Evolutionary conservation across 2,888 invertebrate species (phyloP), one percentile per base, ranked within the genome.

Genomic region (Tethea ocularis): DNA sequence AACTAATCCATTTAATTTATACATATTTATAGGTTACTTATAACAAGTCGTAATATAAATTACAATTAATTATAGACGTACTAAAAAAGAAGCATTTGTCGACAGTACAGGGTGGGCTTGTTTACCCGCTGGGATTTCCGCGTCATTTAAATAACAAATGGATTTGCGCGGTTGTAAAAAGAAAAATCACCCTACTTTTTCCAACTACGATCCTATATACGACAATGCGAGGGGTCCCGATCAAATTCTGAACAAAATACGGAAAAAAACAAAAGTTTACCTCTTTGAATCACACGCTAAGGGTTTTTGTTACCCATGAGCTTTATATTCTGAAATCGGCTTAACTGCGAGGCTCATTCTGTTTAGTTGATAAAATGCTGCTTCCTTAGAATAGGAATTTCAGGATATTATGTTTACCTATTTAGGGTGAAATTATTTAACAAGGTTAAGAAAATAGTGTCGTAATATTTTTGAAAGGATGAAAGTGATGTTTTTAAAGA

Each of bases 101-200:
- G 68, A 63, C 61, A 64, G 65, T 67, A 68, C 71, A 69, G 71
- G 67, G 66, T 66, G 62, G 58, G 24, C 62, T 60, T 71, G 66
- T 76, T 71, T 71, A 64, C 67, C 62, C 66, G 63, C 68, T 66
- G 69, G 73, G 72, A 64, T 79, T 84, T 81, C 74, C 74, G 74
- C 74, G 63, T 77, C 77, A 87, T 87, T 86, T 84, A 79, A 85
- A 87, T 87, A 86, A 83, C 79, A 81, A 84, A 84, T 81, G 71
- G 64, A 67, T 76, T 74, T 65, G 61, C 66, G 56, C 52, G 23
- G 61, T 56, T 72, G 63, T 46, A 71, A 78, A 78, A 74, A 69
- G 68, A 77, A 77, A 82, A 78, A 80, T 71, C 64, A 66, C 67
- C 64, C 64, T 59, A 60, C 63, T 66, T 71, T 78, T 80, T 66